Evolutionary conservation across 2,113 vertebrate species (phyloP), one percentile per base, ranked within the genome.

Genomic region (Catharus fuscescens): DNA sequence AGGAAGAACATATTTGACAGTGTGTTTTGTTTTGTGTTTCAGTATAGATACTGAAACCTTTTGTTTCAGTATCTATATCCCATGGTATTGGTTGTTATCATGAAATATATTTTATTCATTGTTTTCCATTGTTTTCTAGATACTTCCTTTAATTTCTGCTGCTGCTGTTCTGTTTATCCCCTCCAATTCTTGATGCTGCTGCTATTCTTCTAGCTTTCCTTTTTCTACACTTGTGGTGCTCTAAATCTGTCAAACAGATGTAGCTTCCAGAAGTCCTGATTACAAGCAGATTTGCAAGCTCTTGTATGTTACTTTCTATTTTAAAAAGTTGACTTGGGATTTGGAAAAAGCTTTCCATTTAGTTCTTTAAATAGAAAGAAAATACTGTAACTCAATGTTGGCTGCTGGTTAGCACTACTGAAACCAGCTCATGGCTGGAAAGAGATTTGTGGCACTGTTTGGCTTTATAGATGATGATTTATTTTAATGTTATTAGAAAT

Each of bases 231-330:
- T 94, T 83, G 18, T 83, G 79, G 59, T 95, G 88, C 83, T 97
- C 94, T 91, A 91, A 96, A 96, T 96, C 90, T 95, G 94, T 96
- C 96, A 93, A 59, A 88, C 96, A 95, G 92, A 94, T 91, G 96
- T 90, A 94, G 77, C 77, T 94, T 95, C 76, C 90, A 74, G 66
- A 80, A 96, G 80, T 73, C 84, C 77, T 95, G 84, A 95, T 93
- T 85, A 80, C 95, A 95, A 95, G 94, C 94, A 97, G 95, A 95
- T 95, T 93, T 95, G 88, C 67, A 93, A 96, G 73, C 52, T 86
- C 84, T 95, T 88, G 34, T 69, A 34, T 48, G 77, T 79, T 70
- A 87, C 60, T 91, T 90, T 84, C 79, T 91, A 88, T 91, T 82
- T 80, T 92, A 86, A 92, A 96, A 91, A 89, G 82, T 79, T 86